Conservation (phyloP, 2,113 vertebrate species). For the Centrocercus urophasianus region DNA sequence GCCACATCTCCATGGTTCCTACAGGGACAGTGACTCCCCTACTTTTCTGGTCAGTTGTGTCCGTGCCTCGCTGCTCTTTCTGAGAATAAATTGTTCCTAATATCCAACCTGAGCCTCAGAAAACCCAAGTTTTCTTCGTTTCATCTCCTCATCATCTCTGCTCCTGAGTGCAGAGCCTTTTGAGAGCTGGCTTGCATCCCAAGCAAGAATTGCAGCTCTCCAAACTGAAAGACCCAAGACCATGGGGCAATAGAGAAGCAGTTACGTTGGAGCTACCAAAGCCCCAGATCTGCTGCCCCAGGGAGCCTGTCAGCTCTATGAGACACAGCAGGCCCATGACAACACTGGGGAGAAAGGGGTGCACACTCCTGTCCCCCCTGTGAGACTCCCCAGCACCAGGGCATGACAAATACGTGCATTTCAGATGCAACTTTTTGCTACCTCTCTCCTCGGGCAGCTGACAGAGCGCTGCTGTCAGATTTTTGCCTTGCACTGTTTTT, state of each 20-base stretch:
- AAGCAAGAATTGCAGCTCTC: background rate
- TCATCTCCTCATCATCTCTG: background rate
- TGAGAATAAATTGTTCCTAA: too few relatives aligned
- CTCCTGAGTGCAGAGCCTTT: background rate
- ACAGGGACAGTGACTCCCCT: too few relatives aligned
- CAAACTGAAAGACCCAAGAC: background rate
- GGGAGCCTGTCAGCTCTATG: background rate
- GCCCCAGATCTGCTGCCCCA: background rate
- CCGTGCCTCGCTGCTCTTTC: too few relatives aligned
- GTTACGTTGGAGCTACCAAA: background rate
- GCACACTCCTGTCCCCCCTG: background rate
- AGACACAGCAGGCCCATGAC: background rate
- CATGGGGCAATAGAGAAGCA: background rate
- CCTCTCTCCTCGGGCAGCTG: background rate
- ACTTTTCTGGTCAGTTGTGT: too few relatives aligned
- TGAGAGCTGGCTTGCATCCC: background rate
- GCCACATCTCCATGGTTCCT: too few relatives aligned
- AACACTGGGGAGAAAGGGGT: background rate
- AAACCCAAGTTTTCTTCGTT: background rate
- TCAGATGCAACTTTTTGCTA: background rate
- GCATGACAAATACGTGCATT: background rate
- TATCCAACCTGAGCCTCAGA: background rate
- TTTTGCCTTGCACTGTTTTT: background rate
- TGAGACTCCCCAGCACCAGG: background rate
- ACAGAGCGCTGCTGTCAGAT: background rate